Percentiles rank a stretch among this genome's conserved stretches.
Conservation (phyloP, 2,888 invertebrate genomes). For the Sphaerophoria taeniata region DNA sequence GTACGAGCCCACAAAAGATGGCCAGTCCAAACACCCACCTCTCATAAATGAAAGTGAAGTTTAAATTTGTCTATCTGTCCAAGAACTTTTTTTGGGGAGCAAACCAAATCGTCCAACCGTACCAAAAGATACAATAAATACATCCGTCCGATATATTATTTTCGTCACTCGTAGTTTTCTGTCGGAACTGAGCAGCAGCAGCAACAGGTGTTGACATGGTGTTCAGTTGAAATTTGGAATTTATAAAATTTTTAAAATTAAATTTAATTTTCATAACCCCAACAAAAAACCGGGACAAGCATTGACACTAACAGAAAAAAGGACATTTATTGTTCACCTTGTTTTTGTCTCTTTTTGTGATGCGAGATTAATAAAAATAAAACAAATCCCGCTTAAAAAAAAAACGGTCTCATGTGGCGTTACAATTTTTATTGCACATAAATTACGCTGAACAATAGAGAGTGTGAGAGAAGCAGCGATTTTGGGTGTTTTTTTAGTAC, state of each 20-base stretch:
- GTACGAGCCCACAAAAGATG: slow-evolving; percentile 4
- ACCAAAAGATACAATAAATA: slow-evolving; percentile 66
- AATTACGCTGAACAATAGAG: slow-evolving; percentile 67
- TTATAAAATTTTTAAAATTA: background rate
- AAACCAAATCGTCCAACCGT: background rate
- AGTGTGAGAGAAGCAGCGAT: slow-evolving; percentile 4
- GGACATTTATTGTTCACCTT: slow-evolving; percentile 2
- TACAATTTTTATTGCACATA: slow-evolving; percentile 67
- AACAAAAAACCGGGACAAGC: background rate
- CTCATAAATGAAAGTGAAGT: slow-evolving; percentile 56
- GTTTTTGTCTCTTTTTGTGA: slow-evolving; percentile 16
- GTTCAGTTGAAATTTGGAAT: slow-evolving; percentile 46
- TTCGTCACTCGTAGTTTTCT: slow-evolving; percentile 65
- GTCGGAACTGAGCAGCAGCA: slow-evolving; percentile 41
- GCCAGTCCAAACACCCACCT: background rate
- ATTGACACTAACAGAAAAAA: background rate
- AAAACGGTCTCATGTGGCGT: slow-evolving; percentile 62
- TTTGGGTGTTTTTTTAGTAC: slow-evolving; percentile 25
- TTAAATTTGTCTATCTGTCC: slow-evolving; percentile 14
- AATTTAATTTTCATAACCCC: slow-evolving; percentile 35
- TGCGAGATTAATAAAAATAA: slow-evolving; percentile 32
- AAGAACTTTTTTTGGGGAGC: slow-evolving; percentile 41
- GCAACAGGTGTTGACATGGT: slow-evolving; percentile 56
- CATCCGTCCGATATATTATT: slow-evolving; percentile 59
- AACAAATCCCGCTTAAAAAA: background rate